Conservation (phyloP, 2,888 invertebrate species). For the Megaustenia siamemsis region DNA sequence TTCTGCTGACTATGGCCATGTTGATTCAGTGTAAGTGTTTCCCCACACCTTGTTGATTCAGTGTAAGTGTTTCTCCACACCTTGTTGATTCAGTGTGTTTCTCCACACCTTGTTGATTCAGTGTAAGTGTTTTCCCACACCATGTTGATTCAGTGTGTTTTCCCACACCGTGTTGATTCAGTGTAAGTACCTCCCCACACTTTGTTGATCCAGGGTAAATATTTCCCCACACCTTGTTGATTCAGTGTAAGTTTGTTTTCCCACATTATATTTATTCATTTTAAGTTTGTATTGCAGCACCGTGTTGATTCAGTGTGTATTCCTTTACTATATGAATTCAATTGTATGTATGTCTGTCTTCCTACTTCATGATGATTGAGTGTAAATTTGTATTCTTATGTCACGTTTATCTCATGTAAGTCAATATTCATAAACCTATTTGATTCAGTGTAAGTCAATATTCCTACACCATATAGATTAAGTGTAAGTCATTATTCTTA, state of each 20-base stretch:
- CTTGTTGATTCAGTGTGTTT: conserved; percentile 8
- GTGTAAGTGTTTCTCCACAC: background rate
- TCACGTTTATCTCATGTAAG: no score
- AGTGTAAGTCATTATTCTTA: no score
- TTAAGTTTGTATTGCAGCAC: no score
- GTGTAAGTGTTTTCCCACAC: background rate
- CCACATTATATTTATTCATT: background rate
- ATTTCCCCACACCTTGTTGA: background rate
- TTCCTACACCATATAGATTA: no score
- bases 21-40: conserved; percentile 13
- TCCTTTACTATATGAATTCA: no score
- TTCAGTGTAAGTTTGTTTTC: background rate
- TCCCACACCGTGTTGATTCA: background rate
- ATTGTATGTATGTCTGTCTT: no score
- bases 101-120: background rate
- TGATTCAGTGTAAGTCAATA: background rate
- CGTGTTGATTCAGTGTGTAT: conserved; percentile 12
- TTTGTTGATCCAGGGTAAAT: conserved; percentile 18
- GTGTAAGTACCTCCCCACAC: background rate
- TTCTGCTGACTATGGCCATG: conserved; percentile 20
- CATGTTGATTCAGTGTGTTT: conserved; percentile 10
- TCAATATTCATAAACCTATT: no score
- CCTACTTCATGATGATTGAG: no score
- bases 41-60: background rate
- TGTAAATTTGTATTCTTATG: no score